Base-by-base conservation (phyloP, 1,140 invertebrate species). In the Camponotus vicinus region DNA sequence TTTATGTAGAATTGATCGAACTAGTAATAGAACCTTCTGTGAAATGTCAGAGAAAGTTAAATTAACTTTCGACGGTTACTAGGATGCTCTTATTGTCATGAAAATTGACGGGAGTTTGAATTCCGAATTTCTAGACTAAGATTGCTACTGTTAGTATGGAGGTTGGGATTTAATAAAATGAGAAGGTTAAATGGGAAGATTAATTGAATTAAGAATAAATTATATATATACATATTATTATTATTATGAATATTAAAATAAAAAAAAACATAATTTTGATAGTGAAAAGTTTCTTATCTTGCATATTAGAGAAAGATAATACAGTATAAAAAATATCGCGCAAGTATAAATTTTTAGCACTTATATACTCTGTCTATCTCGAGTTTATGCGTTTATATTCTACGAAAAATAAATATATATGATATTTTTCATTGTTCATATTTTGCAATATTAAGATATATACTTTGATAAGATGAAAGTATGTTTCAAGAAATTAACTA, bases 41-140 rank as follows among this genome's bases (percentile, higher is more conserved):
- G 40, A 82, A 83, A 42, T 75, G 79, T 49, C 32, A 55, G 32
- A 32, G 79, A 83, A 73, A 83, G 79, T 83, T 83, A 83, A 75
- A 73, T 83, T 75, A 83, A 75, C 79, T 83, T 83, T 37, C 55
- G 11, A 27, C 27, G 15, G 34, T 70, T 69, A 21, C 34, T 21
- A 75, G 18, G 18, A 3, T 59, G 55, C 15, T 63, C 42, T 71
- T 69, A 49, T 55, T 83, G 55, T 83, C 27, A 37, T 13, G 52
- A 61, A 73, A 40, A 73, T 32, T 75, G 79, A 73, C 79, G 61
- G n/a, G 13, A 75, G 79, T 61, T 83, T n/a, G 69, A 75, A 18
- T 37, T 83, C 2, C 27, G 69, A 83, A 83, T 83, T 61, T 7
- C 69, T 49, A 21, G 61, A 45, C 13, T 34, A 8, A 37, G 32